Evolutionary conservation across 2,888 invertebrate genomes (phyloP).

Genomic region (Tetrapedia diversipes): DNA sequence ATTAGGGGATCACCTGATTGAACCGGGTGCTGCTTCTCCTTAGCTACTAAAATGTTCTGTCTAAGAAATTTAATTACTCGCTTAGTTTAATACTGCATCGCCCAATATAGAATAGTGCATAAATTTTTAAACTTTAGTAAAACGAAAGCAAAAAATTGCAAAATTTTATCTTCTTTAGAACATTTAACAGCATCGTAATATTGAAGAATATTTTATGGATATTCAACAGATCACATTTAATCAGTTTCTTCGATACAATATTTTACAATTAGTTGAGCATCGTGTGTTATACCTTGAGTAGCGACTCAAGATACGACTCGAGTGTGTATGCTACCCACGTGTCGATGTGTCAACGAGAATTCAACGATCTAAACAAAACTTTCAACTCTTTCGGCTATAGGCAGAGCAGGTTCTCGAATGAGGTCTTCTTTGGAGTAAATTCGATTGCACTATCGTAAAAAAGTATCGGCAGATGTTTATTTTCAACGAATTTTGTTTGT

Average conservation of each 20-base stretch:
- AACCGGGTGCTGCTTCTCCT: background rate
- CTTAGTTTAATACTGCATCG: too few relatives aligned
- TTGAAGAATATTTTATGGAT: too few relatives aligned
- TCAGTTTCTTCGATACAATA: background rate
- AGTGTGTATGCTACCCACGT: conserved; percentile 29
- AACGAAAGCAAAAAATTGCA: too few relatives aligned
- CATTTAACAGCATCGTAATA: too few relatives aligned
- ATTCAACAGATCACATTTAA: too few relatives aligned
- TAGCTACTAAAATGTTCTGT: too few relatives aligned
- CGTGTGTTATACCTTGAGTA: background rate
- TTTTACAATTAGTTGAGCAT: background rate
- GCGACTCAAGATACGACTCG: background rate
- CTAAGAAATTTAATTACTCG: too few relatives aligned
- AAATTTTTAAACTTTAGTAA: too few relatives aligned
- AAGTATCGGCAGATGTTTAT: background rate
- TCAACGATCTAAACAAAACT: conserved; percentile 19
- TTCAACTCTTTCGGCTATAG: conserved; percentile 1
- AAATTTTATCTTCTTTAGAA: too few relatives aligned
- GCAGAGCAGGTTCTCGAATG: background rate
- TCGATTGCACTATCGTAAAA: background rate
- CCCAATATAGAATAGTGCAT: too few relatives aligned
- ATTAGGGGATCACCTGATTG: conserved; percentile 6
- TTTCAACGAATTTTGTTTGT: background rate
- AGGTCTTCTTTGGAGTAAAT: background rate
- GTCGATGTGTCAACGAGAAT: conserved; percentile 27